phyloP scores from a whole-genome alignment of 2,113 vertebrate species.

The Isurus oxyrinchus region DNA sequence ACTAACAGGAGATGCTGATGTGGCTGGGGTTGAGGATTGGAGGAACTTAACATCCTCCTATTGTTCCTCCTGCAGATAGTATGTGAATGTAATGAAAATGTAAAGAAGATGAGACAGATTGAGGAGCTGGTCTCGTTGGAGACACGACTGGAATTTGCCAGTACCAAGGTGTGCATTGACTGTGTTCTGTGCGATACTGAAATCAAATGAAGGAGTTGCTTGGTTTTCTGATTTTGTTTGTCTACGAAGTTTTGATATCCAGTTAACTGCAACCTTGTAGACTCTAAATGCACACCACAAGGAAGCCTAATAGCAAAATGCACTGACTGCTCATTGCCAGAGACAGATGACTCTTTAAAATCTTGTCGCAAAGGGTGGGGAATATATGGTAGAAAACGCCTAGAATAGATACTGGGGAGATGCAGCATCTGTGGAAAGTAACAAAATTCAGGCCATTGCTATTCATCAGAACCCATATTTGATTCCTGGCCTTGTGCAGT shows the following conservation, averaged over 20 bases:
- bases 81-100: slow-evolving; percentile 50
- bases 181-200: background rate
- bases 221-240: background rate
- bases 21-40: background rate
- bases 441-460: background rate
- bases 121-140: slow-evolving; percentile 63
- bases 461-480: background rate
- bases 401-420: too few species aligned
- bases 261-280: background rate
- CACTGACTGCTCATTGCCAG: background rate
- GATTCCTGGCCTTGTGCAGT: background rate
- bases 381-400: background rate
- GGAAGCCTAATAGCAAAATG: background rate
- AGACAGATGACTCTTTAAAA: background rate
- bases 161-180: slow-evolving; percentile 53
- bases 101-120: slow-evolving; percentile 57
- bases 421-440: background rate
- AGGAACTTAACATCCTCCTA: background rate
- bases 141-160: slow-evolving; percentile 57
- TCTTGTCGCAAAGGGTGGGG: background rate
- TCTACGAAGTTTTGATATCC: background rate
- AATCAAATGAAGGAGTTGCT: background rate
- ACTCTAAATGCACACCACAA: background rate
- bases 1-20: background rate
- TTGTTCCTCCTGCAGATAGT: slow-evolving; percentile 52